Evolutionary conservation across 2,797 vertebrate genomes (phyloP), one percentile per base, ranked within the genome.

Genomic region (Enteromius fasciolatus): DNA sequence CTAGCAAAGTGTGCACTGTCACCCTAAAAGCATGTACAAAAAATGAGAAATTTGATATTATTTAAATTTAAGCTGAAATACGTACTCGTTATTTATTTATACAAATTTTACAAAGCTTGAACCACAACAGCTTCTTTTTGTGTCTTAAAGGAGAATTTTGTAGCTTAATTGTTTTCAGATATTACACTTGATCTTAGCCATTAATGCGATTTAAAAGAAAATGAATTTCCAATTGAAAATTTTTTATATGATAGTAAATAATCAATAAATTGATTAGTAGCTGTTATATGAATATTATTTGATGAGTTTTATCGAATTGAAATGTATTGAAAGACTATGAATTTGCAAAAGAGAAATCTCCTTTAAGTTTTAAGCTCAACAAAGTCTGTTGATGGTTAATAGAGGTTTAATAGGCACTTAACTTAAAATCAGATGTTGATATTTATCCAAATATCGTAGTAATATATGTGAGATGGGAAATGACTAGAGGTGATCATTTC

Each of bases 401-500:
- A 74, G 52, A 57, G 5, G 7, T 73, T 64, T 50, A 63, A 72
- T 17, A 66, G 41, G 80, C 80, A 74, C 70, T 74, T 81, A 9
- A 25, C 41, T 61, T 54, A 36, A 9, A 66, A 57, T 20, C n/a
- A 57, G n/a, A n/a, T n/a, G n/a, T n/a, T 46, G 41, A 28, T 81
- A 54, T 81, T 74, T 81, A 81, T 66, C 74, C 4, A 81, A 39
- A 81, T 75, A 25, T 20, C 64, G 70, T 66, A 66, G 59, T 39
- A 31, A 63, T 36, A 52, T 74, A 59, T 41, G 64, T 54, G 33
- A 36, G 80, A 81, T 80, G 75, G 78, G 52, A 44, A 61, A 25
- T 57, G 61, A 61, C 41, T 78, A 18, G 20, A 36, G 4, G 33
- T 28, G 59, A 78, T 64, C 14, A 44, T 79, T 89, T 91, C 90